A percentile compares a stretch with the other conserved stretches of the same genome.
Evolutionary conservation across 2,113 vertebrate species (phyloP).

Genomic region (Leptobrachium ailaonicum): DNA sequence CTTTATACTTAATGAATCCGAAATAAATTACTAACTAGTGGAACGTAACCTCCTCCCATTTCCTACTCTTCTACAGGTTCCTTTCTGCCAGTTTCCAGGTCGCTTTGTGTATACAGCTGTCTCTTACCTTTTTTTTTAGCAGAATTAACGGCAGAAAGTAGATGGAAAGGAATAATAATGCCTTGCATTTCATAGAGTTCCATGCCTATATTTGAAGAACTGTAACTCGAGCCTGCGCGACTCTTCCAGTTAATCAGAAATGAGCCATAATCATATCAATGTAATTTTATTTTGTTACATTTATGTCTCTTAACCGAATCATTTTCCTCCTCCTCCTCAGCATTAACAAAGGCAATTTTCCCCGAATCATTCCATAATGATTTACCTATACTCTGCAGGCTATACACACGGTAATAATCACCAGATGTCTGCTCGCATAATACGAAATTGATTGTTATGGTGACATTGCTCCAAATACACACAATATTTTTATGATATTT

Average conservation of each 20-base stretch:
- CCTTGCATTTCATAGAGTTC: conserved; percentile 28
- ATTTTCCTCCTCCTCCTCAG: conserved; percentile 44
- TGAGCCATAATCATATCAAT: conserved; percentile 35
- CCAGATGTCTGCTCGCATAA: neutral
- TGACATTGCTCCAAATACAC: neutral
- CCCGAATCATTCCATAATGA: conserved; percentile 32
- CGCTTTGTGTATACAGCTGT: conserved; percentile 33
- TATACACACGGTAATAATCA: conserved; percentile 39
- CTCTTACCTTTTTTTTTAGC: conserved; percentile 14
- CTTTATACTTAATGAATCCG: too few relatives aligned
- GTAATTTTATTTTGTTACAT: conserved; percentile 46
- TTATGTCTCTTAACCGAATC: conserved; percentile 46
- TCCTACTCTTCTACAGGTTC: neutral
- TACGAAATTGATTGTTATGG: neutral
- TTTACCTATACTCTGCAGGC: conserved; percentile 36
- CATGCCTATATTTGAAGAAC: conserved; percentile 11
- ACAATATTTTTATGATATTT: neutral
- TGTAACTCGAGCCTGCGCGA: conserved; percentile 18
- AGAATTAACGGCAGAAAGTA: conserved; percentile 26
- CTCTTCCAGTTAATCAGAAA: conserved; percentile 34
- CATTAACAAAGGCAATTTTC: conserved; percentile 46
- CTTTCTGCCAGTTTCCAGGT: neutral
- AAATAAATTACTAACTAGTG: conserved; percentile 4
- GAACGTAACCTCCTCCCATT: conserved; percentile 19
- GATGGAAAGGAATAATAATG: conserved; percentile 3